phyloP scores from a whole-genome alignment of 2,888 invertebrate species.

The Aspidapion aeneum region DNA sequence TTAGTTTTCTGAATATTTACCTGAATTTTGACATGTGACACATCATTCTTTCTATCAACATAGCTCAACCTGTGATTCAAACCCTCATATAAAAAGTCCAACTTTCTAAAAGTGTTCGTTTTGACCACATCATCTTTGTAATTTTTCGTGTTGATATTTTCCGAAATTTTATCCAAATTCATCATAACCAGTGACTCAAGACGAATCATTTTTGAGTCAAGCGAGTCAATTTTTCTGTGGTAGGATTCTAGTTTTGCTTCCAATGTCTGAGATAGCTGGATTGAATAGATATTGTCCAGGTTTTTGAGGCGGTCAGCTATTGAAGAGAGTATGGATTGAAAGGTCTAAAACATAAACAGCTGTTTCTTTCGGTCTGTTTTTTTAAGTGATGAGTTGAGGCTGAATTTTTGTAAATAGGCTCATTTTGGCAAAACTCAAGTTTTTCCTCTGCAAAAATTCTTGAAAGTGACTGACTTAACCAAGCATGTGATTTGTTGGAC shows the following conservation, averaged over 20 bases:
- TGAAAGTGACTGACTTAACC: too few relatives aligned
- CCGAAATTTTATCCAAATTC: constrained; percentile 44
- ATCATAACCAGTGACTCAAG: constrained; percentile 44
- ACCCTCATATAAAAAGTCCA: constrained; percentile 48
- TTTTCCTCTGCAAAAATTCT: too few relatives aligned
- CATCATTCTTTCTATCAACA: constrained; percentile 45
- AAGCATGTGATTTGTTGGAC: too few relatives aligned
- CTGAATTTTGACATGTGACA: constrained; percentile 42
- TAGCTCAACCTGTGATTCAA: constrained; percentile 44
- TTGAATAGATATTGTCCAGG: constrained; percentile 43
- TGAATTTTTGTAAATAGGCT: too few relatives aligned
- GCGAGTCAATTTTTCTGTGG: constrained; percentile 46
- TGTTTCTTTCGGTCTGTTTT: too few relatives aligned
- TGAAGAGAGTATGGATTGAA: constrained; percentile 41
- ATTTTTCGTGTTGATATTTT: constrained; percentile 45
- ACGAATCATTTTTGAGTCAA: constrained; percentile 44
- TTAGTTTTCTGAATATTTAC: constrained; percentile 36
- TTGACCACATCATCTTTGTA: constrained; percentile 46
- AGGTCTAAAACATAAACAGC: constrained; percentile 39
- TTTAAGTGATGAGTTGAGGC: too few relatives aligned
- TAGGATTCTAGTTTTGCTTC: constrained; percentile 48
- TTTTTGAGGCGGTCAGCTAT: constrained; percentile 46
- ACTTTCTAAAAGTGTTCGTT: constrained; percentile 45
- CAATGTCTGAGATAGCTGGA: constrained; percentile 42
- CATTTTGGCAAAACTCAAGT: too few relatives aligned